Conservation (phyloP, 2,113 vertebrate genomes). For the Python bivittatus region DNA sequence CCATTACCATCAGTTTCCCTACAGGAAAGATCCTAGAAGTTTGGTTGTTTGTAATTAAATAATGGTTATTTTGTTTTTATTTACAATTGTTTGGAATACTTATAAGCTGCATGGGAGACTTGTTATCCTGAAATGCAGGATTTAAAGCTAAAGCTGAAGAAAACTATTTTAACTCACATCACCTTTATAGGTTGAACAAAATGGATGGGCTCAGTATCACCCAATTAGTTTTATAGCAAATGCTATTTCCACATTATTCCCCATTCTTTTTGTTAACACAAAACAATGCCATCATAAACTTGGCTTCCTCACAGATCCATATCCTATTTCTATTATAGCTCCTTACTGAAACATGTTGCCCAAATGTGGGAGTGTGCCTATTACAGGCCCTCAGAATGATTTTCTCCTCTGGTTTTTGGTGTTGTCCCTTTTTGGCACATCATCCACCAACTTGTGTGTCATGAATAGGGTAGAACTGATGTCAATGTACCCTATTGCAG, state of each 20-base stretch:
- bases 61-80: neutral
- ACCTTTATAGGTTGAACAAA: neutral
- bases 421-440: neutral
- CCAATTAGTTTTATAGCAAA: neutral
- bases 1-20: neutral
- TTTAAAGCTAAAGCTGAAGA: neutral
- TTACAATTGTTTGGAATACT: neutral
- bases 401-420: neutral
- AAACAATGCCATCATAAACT: neutral
- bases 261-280: neutral
- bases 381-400: neutral
- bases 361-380: neutral
- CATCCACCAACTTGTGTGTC: neutral
- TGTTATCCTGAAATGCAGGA: neutral
- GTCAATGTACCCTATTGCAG: neutral
- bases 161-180: neutral
- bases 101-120: neutral
- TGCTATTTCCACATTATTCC: neutral
- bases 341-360: neutral
- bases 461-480: neutral
- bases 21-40: neutral
- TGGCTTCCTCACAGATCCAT: neutral
- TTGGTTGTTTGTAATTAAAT: neutral
- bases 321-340: neutral
- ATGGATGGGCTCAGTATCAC: neutral